phyloP scores from a whole-genome alignment of 1,140 invertebrate species.

The Stratiolaelaps scimitus region DNA sequence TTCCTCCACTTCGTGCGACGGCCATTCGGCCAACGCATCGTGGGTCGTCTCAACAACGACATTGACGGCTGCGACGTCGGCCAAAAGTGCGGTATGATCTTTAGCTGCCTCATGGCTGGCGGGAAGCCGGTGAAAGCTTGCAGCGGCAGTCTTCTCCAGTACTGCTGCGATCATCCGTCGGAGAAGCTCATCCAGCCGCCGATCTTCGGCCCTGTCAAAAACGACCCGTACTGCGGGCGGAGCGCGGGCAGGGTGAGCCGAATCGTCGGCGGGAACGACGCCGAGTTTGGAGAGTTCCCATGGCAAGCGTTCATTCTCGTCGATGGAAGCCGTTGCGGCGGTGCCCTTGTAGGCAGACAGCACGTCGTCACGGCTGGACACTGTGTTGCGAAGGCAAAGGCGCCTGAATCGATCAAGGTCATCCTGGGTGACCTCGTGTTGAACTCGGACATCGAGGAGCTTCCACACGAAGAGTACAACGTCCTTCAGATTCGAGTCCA shows the following conservation, averaged over 20 bases:
- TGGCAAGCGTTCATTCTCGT: conserved; percentile 93
- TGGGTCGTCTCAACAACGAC: conserved; percentile 12
- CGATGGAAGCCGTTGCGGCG: conserved; percentile 78
- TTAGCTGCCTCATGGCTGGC: conserved; percentile 25
- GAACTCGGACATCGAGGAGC: conserved; percentile 73
- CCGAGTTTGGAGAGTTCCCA: conserved; percentile 82
- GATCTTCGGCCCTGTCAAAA: conserved; percentile 17
- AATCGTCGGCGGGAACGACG: conserved; percentile 83
- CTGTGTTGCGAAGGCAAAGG: conserved; percentile 66
- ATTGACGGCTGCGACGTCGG: conserved; percentile 21
- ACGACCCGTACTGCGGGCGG: conserved; percentile 35
- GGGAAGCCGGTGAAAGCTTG: conserved; percentile 22
- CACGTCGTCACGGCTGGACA: conserved; percentile 93
- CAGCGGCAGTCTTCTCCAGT: conserved; percentile 20
- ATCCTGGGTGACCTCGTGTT: conserved; percentile 86
- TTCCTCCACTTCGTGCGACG: conserved; percentile 2
- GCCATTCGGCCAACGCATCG: conserved; percentile 16
- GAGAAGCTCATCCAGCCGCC: conserved; percentile 22
- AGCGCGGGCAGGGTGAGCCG: conserved; percentile 60
- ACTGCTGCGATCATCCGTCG: conserved; percentile 26
- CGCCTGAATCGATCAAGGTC: conserved; percentile 67
- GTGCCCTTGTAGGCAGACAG: conserved; percentile 73
- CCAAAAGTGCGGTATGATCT: conserved; percentile 24
- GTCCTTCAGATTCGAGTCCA: conserved; percentile 76
- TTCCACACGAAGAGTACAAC: conserved; percentile 77